phyloP scores from a whole-genome alignment of 2,797 vertebrate genomes.

The Falco cherrug region DNA sequence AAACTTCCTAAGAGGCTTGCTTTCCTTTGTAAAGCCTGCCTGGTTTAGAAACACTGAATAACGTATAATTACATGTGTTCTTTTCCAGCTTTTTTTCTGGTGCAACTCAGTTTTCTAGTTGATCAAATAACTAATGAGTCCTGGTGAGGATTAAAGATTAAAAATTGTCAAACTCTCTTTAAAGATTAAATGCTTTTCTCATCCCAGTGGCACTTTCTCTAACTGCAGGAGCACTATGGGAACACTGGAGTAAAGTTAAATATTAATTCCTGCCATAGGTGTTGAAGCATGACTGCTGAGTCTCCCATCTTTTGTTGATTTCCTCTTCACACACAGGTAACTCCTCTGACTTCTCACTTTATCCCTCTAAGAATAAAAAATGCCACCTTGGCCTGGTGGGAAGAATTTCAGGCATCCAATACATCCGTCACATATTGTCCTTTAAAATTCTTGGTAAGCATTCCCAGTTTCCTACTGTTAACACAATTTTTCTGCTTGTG shows the following conservation, averaged over 20 bases:
- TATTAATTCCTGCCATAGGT: not conserved
- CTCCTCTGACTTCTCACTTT: not conserved
- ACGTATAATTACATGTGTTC: not conserved
- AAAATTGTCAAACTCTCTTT: not conserved
- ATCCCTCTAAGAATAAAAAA: not conserved
- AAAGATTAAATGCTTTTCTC: constrained; percentile 15
- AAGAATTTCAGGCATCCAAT: not conserved
- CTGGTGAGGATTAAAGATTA: constrained; percentile 1
- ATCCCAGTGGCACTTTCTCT: not conserved
- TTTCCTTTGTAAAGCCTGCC: not conserved
- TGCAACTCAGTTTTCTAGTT: not conserved
- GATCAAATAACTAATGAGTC: not conserved
- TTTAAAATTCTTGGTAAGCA: not conserved
- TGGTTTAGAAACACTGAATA: not conserved
- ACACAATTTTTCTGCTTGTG: not conserved
- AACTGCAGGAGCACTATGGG: not conserved
- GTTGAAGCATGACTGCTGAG: not conserved
- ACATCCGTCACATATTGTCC: not conserved
- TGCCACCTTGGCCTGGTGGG: not conserved
- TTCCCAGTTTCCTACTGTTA: not conserved
- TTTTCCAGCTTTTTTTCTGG: not conserved
- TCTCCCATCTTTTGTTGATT: not conserved
- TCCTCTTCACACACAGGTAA: not conserved
- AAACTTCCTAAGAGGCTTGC: not conserved
- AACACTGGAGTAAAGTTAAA: not conserved